Evolutionary conservation across 2,113 vertebrate species (phyloP), one percentile per base, ranked within the genome.

Genomic region (Craseonycteris thonglongyai): DNA sequence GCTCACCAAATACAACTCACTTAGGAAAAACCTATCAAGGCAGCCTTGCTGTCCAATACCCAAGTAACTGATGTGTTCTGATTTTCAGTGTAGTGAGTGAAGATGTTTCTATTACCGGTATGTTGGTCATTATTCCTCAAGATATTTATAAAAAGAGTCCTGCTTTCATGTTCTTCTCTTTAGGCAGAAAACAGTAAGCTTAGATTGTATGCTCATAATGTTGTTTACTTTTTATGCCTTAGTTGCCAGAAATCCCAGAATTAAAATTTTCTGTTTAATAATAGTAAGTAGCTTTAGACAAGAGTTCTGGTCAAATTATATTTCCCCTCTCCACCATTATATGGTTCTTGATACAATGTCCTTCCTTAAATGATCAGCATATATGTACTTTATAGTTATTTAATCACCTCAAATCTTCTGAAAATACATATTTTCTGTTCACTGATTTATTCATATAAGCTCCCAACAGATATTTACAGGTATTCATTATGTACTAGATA

Each of bases 221-320:
- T 81, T 65, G 65, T 91, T 69, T 91, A 38, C 35, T 86, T 72
- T 83, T 91, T 83, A 65, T 82, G 21, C 11, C 61, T 86, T 90
- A 76, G 45, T 58, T 69, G 24, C 68, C 74, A 72, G 35, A 90
- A 86, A 51, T 74, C 21, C 26, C 24, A 72, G 26, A 88, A 21
- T 80, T 80, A 79, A 69, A 95, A 49, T 87, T 82, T 61, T 93
- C 40, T 81, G 22, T 88, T 87, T 66, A 87, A 49, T 66, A 18
- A 38, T 83, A 22, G 13, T 54, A 80, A 66, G 49, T 42, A 95
- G 49, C 42, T 91, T 74, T 79, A 93, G 42, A 38, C 38, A 86
- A 91, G 58, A 7, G 21, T 93, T 83, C 51, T 69, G 10, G 61
- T 85, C 14, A 13, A 74, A 76, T 75, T 90, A 65, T 42, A 94